Conservation (phyloP, 1,140 invertebrate genomes). For the Tribolium castaneum region DNA sequence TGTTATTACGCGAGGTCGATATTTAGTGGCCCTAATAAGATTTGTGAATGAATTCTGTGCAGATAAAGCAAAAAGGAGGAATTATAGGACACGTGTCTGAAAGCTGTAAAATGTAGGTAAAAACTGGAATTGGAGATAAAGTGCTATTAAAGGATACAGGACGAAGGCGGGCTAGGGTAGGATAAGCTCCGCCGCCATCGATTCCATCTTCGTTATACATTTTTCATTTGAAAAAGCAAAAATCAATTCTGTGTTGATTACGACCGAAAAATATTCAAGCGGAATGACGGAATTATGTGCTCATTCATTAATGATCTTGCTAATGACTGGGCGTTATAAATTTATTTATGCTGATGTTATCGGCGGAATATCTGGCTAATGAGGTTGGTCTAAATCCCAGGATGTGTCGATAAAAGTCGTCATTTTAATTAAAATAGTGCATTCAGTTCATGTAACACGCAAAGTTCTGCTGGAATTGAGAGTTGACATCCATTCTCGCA, state of each 20-base stretch:
- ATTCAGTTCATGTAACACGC: not conserved
- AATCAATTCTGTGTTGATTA: not conserved
- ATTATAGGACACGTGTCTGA: constrained; percentile 5
- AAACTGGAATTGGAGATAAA: constrained; percentile 6
- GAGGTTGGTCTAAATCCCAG: not conserved
- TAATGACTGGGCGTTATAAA: not conserved
- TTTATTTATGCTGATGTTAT: not conserved
- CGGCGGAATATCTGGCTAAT: not conserved
- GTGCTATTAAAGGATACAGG: constrained; percentile 14
- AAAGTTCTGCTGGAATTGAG: not conserved
- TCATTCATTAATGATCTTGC: not conserved
- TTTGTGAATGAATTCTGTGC: not conserved
- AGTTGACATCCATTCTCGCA: not conserved
- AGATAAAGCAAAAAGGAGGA: not conserved
- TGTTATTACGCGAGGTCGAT: too few species aligned
- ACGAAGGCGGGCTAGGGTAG: not conserved
- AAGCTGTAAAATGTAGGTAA: constrained; percentile 12
- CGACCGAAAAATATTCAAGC: not conserved
- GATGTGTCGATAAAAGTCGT: constrained; percentile 9
- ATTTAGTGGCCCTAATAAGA: not conserved
- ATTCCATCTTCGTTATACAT: not conserved
- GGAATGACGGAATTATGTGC: not conserved
- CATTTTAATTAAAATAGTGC: constrained; percentile 13
- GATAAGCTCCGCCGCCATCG: not conserved
- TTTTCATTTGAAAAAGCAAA: not conserved